Percentiles rank a stretch among this genome's conserved stretches.
phyloP scores from a whole-genome alignment of 1,140 invertebrate genomes.

The Globodera rostochiensis region DNA sequence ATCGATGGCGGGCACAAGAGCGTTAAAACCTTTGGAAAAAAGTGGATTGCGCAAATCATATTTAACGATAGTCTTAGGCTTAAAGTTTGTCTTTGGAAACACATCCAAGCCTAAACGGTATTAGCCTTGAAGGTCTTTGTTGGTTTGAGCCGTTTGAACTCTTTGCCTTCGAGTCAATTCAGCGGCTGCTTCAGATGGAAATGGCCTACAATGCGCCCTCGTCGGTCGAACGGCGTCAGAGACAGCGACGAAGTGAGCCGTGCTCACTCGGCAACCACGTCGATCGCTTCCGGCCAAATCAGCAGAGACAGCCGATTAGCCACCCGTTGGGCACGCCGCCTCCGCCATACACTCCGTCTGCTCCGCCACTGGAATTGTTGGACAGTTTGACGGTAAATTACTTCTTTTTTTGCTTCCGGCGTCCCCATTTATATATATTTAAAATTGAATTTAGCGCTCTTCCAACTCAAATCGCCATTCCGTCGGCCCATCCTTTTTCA shows the following conservation, averaged over 20 bases:
- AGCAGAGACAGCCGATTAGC: background rate
- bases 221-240: conserved; percentile 6
- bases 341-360: conserved; percentile 47
- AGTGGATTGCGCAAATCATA: background rate
- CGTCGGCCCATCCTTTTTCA: background rate
- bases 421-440: conserved; percentile 6
- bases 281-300: background rate
- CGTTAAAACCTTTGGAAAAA: background rate
- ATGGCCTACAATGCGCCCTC: conserved; percentile 36
- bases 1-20: background rate
- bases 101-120: no score
- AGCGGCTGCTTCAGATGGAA: background rate
- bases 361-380: conserved; percentile 29
- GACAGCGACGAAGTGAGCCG: conserved; percentile 17
- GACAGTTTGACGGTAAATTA: background rate
- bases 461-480: conserved; percentile 9
- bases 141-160: no score
- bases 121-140: no score
- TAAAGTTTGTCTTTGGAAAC: no score
- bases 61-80: no score
- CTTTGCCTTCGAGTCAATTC: no score
- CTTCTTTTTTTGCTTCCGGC: background rate
- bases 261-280: background rate
- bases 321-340: conserved; percentile 41
- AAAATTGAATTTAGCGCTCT: conserved; percentile 11